Evolutionary conservation across 2,113 vertebrate genomes (phyloP).

Genomic region (Melozone crissalis): DNA sequence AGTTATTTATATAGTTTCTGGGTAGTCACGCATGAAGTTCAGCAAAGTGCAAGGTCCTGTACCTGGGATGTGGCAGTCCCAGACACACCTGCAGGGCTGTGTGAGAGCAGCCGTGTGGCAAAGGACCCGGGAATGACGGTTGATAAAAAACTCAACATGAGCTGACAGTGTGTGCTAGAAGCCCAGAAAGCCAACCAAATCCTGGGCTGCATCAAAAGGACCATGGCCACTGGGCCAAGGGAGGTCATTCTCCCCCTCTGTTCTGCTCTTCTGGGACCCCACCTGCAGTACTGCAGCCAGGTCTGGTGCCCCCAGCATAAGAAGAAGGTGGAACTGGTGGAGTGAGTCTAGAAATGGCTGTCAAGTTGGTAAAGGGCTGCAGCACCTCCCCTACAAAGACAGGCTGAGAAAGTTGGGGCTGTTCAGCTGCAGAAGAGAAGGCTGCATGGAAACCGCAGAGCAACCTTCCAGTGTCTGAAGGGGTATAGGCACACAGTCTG

Average conservation of each 20-base stretch:
- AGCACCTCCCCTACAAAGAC: background rate
- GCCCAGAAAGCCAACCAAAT: background rate
- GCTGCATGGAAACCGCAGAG: background rate
- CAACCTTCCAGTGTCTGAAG: background rate
- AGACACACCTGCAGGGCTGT: background rate
- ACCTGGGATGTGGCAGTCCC: background rate
- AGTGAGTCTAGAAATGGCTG: background rate
- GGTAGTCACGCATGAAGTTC: background rate
- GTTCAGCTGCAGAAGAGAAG: background rate
- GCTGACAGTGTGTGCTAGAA: background rate
- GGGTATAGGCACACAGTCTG: background rate
- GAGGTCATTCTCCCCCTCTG: fast-evolving
- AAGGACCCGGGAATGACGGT: background rate
- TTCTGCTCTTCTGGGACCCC: background rate
- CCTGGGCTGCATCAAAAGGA: background rate
- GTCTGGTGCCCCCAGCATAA: background rate
- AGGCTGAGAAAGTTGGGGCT: background rate
- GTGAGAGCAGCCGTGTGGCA: background rate
- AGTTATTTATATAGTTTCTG: background rate
- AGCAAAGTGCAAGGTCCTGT: background rate
- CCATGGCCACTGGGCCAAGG: fast-evolving
- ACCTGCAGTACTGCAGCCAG: background rate
- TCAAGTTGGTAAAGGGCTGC: background rate
- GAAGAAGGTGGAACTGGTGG: background rate
- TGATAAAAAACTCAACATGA: background rate